phyloP scores from a whole-genome alignment of 2,113 vertebrate species.

The Siphamia tubifer region DNA sequence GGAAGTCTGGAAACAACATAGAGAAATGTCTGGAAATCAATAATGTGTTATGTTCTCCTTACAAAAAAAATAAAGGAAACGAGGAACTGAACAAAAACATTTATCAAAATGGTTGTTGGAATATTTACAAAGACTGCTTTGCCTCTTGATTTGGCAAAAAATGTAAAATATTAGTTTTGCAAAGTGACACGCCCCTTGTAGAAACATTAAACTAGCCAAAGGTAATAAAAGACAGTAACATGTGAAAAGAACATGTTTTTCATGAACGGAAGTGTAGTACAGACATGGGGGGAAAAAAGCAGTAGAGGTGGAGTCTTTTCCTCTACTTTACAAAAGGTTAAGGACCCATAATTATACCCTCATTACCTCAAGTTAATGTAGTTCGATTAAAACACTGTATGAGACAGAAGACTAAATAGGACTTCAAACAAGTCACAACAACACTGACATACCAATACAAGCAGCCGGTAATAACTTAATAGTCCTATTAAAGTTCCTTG shows the following conservation, averaged over 20 bases:
- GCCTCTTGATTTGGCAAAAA: slow-evolving; percentile 12
- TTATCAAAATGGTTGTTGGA: slow-evolving; percentile 48
- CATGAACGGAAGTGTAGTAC: not conserved
- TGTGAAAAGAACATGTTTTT: slow-evolving; percentile 22
- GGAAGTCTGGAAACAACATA: slow-evolving; percentile 20
- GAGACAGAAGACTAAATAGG: slow-evolving; percentile 11
- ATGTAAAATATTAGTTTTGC: slow-evolving; percentile 22
- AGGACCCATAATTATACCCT: slow-evolving; percentile 47
- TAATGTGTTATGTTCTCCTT: not conserved
- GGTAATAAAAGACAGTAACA: slow-evolving; percentile 27
- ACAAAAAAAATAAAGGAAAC: slow-evolving; percentile 51
- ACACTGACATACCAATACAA: slow-evolving; percentile 43
- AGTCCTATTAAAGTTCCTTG: slow-evolving; percentile 53
- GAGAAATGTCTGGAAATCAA: slow-evolving; percentile 12
- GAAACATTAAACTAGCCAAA: slow-evolving; percentile 49
- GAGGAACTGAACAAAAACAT: slow-evolving; percentile 18
- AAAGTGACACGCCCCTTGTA: slow-evolving; percentile 22
- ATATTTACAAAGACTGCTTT: slow-evolving; percentile 50
- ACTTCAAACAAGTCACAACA: slow-evolving; percentile 22
- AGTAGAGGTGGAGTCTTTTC: slow-evolving; percentile 17
- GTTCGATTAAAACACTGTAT: slow-evolving; percentile 38
- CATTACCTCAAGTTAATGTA: slow-evolving; percentile 48
- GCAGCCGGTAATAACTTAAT: slow-evolving; percentile 61
- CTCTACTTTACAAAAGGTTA: slow-evolving; percentile 30
- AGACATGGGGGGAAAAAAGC: not conserved